A percentile compares a stretch with the other conserved stretches of the same genome.
Conservation (phyloP, 2,888 invertebrate species). For the Lochmaea capreae region DNA sequence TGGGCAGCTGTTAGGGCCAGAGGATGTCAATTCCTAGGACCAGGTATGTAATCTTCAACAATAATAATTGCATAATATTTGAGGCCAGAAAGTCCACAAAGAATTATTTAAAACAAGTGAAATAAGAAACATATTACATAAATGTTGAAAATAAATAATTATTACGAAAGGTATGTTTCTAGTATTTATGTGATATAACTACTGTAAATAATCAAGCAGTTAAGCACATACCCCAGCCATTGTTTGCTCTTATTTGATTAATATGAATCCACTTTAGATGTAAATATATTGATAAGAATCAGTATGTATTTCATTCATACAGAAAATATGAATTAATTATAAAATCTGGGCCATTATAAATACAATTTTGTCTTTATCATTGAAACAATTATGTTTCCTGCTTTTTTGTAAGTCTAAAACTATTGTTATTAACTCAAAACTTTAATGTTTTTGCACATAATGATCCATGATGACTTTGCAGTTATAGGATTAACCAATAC, state of each 20-base stretch:
- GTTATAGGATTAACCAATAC: no score
- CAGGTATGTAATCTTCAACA: conserved; percentile 63
- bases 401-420: no score
- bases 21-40: conserved; percentile 98
- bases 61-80: background rate
- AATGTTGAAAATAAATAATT: background rate
- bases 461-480: no score
- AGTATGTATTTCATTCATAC: background rate
- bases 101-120: no score
- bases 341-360: background rate
- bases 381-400: no score
- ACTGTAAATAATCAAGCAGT: background rate
- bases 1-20: conserved; percentile 98
- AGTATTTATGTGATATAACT: background rate
- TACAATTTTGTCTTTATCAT: background rate
- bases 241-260: background rate
- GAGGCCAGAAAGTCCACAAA: background rate
- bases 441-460: no score
- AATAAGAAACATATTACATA: background rate
- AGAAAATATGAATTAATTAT: background rate
- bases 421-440: no score
- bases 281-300: background rate
- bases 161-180: background rate
- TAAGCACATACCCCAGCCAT: background rate
- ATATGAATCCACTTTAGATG: background rate